These are phyloP conservation scores for Empis stercorea DNA, from an alignment of 2,888 invertebrate genomes.

Conservation along the genomic window DNA sequence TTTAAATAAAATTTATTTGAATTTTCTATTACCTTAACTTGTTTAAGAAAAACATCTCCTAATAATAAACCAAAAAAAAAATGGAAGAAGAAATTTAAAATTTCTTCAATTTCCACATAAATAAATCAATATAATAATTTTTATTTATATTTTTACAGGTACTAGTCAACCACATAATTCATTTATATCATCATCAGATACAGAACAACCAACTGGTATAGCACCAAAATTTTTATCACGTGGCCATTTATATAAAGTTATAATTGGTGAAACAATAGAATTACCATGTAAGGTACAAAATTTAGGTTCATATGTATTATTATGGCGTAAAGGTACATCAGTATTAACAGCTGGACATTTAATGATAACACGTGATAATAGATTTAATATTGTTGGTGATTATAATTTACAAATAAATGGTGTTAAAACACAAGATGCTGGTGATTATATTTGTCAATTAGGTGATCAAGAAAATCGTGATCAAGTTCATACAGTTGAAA, in stretches of 20 bases:
- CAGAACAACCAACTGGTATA: conserved; percentile 14
- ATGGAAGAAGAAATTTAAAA: no score
- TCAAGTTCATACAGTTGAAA: conserved; percentile 61
- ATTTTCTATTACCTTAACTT: no score
- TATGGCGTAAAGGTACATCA: conserved; percentile 56
- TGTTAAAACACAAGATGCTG: conserved; percentile 57
- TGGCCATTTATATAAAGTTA: conserved; percentile 63
- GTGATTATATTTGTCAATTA: conserved; percentile 60
- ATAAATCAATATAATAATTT: no score
- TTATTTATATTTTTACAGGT: conserved; percentile 10
- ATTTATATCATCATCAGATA: conserved; percentile 12
- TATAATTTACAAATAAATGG: conserved; percentile 57
- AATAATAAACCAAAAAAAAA: no score
- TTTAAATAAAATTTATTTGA: no score
- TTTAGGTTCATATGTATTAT: conserved; percentile 49
- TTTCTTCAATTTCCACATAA: no score
- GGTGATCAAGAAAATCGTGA: conserved; percentile 56
- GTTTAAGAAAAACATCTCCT: no score
- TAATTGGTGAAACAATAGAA: conserved; percentile 63
- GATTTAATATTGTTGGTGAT: conserved; percentile 54
- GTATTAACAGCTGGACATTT: conserved; percentile 57
- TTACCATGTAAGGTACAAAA: conserved; percentile 71
- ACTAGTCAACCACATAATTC: conserved; percentile 13
- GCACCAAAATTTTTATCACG: conserved; percentile 60
- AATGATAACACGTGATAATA: conserved; percentile 53